Evolutionary conservation across 1,140 invertebrate species (phyloP), one percentile per base, ranked within the genome.

Genomic region (Bacillus rossius): DNA sequence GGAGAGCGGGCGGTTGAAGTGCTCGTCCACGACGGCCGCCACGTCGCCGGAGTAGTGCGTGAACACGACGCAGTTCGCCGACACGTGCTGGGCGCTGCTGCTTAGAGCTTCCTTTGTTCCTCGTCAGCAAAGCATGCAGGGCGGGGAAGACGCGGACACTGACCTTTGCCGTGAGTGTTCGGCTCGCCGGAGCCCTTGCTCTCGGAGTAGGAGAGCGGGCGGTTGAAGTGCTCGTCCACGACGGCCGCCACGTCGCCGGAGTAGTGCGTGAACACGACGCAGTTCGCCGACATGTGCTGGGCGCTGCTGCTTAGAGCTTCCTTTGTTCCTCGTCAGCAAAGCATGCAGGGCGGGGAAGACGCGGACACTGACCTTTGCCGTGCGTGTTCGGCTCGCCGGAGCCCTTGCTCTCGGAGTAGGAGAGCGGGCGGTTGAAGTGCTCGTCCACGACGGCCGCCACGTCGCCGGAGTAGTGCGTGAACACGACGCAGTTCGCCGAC

Each of bases 241-340:
- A 94, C 91, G 59, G 88, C 81, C 37, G 91, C 87, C 20, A 91
- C 90, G 74, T 97, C 94, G 10, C 93, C 94, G 55, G 87, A 85
- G 75, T 96, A 96, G 78, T 95, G 91, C 54, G 92, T 95, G 74
- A 96, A 92, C 62, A 96, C n/a, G 42, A 96, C 91, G 78, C 93
- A 96, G 79, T 95, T 95, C 55, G 93, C 90, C 63, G 90, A 93
- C 57, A 97, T 82, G 76, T 96, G 96, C 69, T 95, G 91, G 47
- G 92, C 91, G 65, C 90, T 65, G 75, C 81, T n/a, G n/a, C n/a
- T n/a, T n/a, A n/a, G n/a, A n/a, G n/a, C n/a, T n/a, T n/a, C n/a
- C n/a, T n/a, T n/a, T n/a, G n/a, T n/a, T n/a, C n/a, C n/a, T n/a
- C n/a, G n/a, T n/a, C n/a, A n/a, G n/a, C n/a, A n/a, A n/a, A 71